Evolutionary conservation across 2,888 invertebrate species (phyloP), one percentile per base, ranked within the genome.

Genomic region (Leucophora obtusa): DNA sequence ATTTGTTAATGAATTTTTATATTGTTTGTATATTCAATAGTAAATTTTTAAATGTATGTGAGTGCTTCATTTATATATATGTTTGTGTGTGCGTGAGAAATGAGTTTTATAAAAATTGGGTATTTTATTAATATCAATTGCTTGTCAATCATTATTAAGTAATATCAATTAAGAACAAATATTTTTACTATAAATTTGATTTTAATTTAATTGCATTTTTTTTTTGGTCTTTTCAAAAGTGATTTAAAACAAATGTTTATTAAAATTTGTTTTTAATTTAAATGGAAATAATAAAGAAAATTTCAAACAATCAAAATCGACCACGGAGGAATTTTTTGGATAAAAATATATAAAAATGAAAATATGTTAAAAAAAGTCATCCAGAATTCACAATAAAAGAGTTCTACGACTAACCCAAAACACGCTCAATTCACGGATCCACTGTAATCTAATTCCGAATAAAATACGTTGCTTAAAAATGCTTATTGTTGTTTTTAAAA

Each of bases 111-210:
- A 58, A 10, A 15, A 1, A 18, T 65, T 51, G 14, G n/a, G 51
- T 43, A 68, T 56, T 7, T 58, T 65, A 73, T 73, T 59, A 56
- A 60, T 77, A 81, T 73, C 70, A 81, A 77, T 81, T 81, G 81
- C 81, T 56, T 74, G 81, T 81, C 81, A 81, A 81, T 81, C 81
- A 77, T 73, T 77, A 66, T 66, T 73, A 38, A 59, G 63, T 38
- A 76, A 73, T 76, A 65, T 65, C 35, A 69, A 63, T 75, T 71
- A 15, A 15, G 50, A 54, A 21, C 17, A 53, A 54, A 24, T 38
- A 50, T 6, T 47, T 14, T 47, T 71, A 54, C 10, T 54, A 17
- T 54, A 38, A n/a, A 72, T 59, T 59, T 43, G 15, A 58, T 47
- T 63, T 69, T 14, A 63, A 53, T 69, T 70, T 50, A 70, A 78